Evolutionary conservation across 2,797 vertebrate species (phyloP).

Genomic region (Notamacropus eugenii): DNA sequence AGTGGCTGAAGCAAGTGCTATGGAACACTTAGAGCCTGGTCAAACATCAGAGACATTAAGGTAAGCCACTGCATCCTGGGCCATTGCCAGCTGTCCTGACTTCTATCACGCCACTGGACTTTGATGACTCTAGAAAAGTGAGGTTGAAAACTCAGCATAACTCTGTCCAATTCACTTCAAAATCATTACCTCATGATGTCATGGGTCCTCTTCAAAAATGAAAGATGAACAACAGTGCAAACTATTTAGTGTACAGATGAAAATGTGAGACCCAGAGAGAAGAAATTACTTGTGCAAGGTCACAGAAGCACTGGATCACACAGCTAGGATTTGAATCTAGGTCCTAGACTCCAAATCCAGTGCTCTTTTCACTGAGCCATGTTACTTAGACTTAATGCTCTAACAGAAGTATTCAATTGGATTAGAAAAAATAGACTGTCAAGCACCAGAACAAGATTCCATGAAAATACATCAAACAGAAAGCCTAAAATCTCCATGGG

Average conservation of each 20-base stretch:
- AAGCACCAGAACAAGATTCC: background rate
- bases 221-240: no score
- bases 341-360: background rate
- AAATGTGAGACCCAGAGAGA: background rate
- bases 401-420: background rate
- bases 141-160: no score
- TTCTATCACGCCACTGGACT: no score
- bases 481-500: background rate
- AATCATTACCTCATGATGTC: no score
- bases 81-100: no score
- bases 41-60: no score
- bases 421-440: background rate
- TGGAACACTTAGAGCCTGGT: no score
- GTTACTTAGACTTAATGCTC: background rate
- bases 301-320: background rate
- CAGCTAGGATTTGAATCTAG: background rate
- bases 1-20: no score
- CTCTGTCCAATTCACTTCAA: no score
- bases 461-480: background rate
- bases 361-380: background rate
- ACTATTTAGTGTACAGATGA: background rate
- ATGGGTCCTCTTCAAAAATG: no score
- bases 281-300: background rate
- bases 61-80: no score
- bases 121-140: no score